phyloP scores from a whole-genome alignment of 2,888 invertebrate species.

The Heliconius sara region DNA sequence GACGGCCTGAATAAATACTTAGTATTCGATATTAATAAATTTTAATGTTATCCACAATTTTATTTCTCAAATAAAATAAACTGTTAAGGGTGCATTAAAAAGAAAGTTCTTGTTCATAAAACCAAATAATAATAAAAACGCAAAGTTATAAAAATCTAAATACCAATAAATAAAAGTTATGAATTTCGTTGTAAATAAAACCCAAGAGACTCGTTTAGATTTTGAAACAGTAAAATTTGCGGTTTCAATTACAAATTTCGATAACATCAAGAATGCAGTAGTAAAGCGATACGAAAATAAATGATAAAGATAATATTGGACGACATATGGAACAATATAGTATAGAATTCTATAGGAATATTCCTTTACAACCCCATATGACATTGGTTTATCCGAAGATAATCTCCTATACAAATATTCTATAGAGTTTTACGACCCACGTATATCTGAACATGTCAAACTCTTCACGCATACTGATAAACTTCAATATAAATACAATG shows the following conservation, averaged over 20 bases:
- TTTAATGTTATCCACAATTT: neutral
- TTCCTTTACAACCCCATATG: slow-evolving; percentile 7
- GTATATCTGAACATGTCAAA: slow-evolving; percentile 19
- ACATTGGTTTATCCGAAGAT: slow-evolving; percentile 8
- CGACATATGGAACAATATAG: neutral
- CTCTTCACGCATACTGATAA: slow-evolving; percentile 43
- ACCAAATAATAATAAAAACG: neutral
- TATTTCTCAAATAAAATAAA: neutral
- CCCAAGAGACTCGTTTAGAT: neutral
- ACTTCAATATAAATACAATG: slow-evolving; percentile 42
- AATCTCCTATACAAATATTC: slow-evolving; percentile 16
- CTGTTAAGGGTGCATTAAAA: neutral
- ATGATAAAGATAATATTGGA: slow-evolving; percentile 7
- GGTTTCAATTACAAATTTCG: neutral
- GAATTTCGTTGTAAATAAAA: neutral
- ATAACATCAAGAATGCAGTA: slow-evolving; percentile 2
- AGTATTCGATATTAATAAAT: neutral
- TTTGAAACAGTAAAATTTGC: slow-evolving; percentile 14
- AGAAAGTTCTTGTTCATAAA: slow-evolving; percentile 4
- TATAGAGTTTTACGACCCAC: slow-evolving; percentile 23
- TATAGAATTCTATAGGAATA: neutral
- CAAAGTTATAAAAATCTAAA: neutral
- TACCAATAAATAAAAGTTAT: neutral
- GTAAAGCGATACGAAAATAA: neutral
- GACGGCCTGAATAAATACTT: too few species aligned